Percentiles rank a stretch among this genome's conserved stretches.
These are phyloP conservation scores for Pituophis catenifer DNA, from an alignment of 2,113 vertebrate species.

Conservation along the genomic window DNA sequence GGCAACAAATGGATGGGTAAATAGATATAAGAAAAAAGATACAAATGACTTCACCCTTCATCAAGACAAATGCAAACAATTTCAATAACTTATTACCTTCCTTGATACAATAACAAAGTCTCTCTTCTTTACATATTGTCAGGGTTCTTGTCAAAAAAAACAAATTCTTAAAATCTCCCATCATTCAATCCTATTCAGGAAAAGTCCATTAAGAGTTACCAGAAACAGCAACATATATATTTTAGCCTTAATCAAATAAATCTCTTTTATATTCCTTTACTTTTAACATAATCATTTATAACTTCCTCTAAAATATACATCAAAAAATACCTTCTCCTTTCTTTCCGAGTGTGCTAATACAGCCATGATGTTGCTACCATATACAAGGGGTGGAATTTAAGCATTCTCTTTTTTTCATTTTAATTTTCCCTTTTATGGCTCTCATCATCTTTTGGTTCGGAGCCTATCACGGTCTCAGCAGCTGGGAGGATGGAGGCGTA, in stretches of 20 bases:
- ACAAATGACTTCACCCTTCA: neutral
- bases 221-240: neutral
- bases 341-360: neutral
- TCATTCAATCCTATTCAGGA: neutral
- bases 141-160: neutral
- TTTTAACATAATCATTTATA: neutral
- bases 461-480: slow-evolving; percentile 18
- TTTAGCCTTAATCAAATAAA: neutral
- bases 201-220: neutral
- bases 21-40: neutral
- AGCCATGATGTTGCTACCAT: neutral
- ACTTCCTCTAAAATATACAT: neutral
- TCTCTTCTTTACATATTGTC: neutral
- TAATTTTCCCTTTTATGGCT: slow-evolving; percentile 52
- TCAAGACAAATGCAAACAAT: neutral
- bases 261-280: neutral
- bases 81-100: neutral
- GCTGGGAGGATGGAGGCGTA: neutral
- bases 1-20: neutral
- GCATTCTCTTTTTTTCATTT: slow-evolving; percentile 22
- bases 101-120: neutral
- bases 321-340: neutral
- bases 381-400: slow-evolving; percentile 32
- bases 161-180: neutral
- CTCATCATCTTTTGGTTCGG: slow-evolving; percentile 43